Evolutionary conservation across 2,113 vertebrate genomes (phyloP), one percentile per base, ranked within the genome.

Genomic region (Odocoileus hemionus): DNA sequence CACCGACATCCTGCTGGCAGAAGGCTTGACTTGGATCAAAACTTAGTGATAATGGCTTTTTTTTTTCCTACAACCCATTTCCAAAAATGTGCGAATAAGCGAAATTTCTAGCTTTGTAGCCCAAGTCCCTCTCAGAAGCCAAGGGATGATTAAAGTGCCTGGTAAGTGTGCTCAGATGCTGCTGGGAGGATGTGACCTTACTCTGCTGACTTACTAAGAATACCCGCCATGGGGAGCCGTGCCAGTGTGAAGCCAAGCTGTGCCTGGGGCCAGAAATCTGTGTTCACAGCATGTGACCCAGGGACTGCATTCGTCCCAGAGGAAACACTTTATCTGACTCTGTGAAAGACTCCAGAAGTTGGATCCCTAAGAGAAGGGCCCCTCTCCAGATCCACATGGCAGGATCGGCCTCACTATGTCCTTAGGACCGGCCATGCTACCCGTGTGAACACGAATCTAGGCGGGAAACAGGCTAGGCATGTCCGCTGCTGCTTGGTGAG

Each of bases 181-280:
- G 23, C 10, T 13, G 7, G 2, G 50, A 19, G 90, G 39, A 19
- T 0, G 1, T 12, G 3, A 28, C 5, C 0, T 28, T 45, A 6
- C 54, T 76, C 33, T 8, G 79, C 45, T 25, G 58, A 64, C 45
- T n/a, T 28, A 4, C 60, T 15, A 45, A 33, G 87, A 50, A 76
- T 2, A 8, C 15, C 2, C 5, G 2, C 2, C 21, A 0, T 10
- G 3, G 45, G 14, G 23, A 28, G 36, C 39, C 1, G 0, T 16
- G 43, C 33, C 58, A 30, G 5, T 4, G 6, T 33, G 76, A 45
- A 57, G 52, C 70, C 58, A 17, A 0, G 5, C 52, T 25, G 26
- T 86, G 33, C 7, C n/a, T 52, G 9, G 52, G 55, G 11, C 54
- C 78, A 9, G 7, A 39, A 67, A 25, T 15, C 64, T 80, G 39